Evolutionary conservation across 1,140 invertebrate genomes (phyloP).

Genomic region (Drosophila ogumai): DNA sequence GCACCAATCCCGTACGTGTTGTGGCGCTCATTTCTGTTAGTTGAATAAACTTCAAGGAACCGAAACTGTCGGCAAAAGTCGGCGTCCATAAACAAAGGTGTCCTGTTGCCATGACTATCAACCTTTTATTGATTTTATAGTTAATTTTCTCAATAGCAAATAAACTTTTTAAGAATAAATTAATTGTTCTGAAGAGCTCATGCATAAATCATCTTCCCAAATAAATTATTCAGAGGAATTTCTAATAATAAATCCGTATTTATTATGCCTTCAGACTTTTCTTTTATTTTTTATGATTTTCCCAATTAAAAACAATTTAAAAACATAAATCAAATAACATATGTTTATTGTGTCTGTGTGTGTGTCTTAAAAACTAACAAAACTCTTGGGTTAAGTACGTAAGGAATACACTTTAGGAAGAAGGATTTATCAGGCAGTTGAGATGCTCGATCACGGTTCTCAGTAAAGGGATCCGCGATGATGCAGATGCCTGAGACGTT

Average conservation of each 20-base stretch:
- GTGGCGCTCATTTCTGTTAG: constrained; percentile 61
- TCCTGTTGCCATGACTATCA: constrained; percentile 42
- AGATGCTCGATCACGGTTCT: constrained; percentile 17
- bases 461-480: constrained; percentile 78
- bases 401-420: constrained; percentile 31
- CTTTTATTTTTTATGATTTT: no score
- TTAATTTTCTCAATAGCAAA: background rate
- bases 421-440: constrained; percentile 34
- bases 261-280: background rate
- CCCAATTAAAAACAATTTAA: background rate
- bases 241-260: background rate
- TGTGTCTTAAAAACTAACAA: constrained; percentile 33
- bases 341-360: constrained; percentile 34
- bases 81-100: constrained; percentile 27
- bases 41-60: constrained; percentile 8
- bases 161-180: background rate
- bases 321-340: constrained; percentile 7
- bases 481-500: constrained; percentile 74
- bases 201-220: background rate
- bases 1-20: constrained; percentile 76
- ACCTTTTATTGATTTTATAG: constrained; percentile 26
- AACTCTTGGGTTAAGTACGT: constrained; percentile 22
- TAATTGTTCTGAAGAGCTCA: background rate
- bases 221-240: background rate
- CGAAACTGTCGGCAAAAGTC: constrained; percentile 1